Evolutionary conservation across 2,888 invertebrate species (phyloP), one percentile per base, ranked within the genome.

Genomic region (Chironomus tentans): DNA sequence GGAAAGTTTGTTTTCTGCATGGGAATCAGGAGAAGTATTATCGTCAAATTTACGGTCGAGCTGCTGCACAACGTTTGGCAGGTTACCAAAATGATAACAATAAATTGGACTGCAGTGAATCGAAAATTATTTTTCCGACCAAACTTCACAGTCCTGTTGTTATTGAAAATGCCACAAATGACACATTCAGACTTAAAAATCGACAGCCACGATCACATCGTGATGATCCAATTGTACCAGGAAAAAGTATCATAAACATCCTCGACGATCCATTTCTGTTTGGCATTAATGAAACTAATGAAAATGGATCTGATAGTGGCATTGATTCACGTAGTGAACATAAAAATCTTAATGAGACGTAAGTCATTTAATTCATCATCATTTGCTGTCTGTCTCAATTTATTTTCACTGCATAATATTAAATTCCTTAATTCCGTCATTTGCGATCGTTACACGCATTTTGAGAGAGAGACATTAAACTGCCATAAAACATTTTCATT

Each of bases 1-100:
- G 93, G 93, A 92, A 92, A 83, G 93, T 93, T 78, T 93, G 93
- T 81, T 93, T 92, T 90, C 90, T 93, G 87, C 90, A 93, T 82
- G 93, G 93, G 71, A 92, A 92, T 83, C 91, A 92, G 81, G 91
- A 92, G 81, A 93, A 93, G 81, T 92, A 92, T 85, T 93, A 93
- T 86, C 85, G 92, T 80, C 92, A 93, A 81, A 85, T 93, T 77
- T 93, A 93, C 83, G 92, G 91, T 78, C 84, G 83, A 78, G 84
- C 84, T 77, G 84, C 84, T 77, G 83, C 83, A 15, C 87, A 85
- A 80, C 83, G 87, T 79, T 86, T 87, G 83, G 83, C 85, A 62
- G 83, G 83, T 78, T 80, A 74, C 21, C 13, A 18, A 21, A 68
- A 22, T 68, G 68, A 24, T 21, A 13, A 68, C 24, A 24, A 68